Conservation (phyloP, 2,113 vertebrate genomes). For the Fregetta grallaria region DNA sequence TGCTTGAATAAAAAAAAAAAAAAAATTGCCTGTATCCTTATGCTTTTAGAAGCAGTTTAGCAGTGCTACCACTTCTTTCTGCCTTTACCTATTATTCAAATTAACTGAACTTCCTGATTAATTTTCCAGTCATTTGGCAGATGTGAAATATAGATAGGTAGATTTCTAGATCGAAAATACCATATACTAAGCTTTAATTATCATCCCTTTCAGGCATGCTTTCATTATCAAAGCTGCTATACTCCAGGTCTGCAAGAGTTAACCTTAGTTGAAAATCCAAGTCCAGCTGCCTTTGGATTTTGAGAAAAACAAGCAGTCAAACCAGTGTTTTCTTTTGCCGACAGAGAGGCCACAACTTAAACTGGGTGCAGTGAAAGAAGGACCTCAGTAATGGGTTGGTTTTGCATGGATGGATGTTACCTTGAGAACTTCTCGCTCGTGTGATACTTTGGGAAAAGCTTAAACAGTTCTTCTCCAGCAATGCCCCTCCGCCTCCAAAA, state of each 20-base stretch:
- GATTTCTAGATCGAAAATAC: background rate
- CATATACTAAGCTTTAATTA: background rate
- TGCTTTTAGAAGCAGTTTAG: background rate
- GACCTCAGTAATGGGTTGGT: background rate
- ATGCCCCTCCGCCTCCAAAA: background rate
- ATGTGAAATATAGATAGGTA: background rate
- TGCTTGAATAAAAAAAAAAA: background rate
- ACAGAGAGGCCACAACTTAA: background rate
- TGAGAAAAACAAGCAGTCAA: background rate
- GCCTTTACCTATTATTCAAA: background rate
- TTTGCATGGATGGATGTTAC: background rate
- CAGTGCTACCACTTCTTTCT: background rate
- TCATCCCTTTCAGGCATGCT: background rate
- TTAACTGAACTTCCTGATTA: background rate
- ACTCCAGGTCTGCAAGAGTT: background rate
- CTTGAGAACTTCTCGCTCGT: background rate
- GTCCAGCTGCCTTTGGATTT: background rate
- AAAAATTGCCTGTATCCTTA: background rate
- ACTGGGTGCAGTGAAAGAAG: background rate
- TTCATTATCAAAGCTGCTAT: background rate
- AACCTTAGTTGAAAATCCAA: background rate
- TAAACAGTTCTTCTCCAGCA: background rate
- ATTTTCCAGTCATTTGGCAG: constrained; percentile 2
- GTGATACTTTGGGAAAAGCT: background rate
- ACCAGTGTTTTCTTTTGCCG: background rate